These are phyloP conservation scores for Heterodera schachtii DNA, from an alignment of 1,140 invertebrate species.

Conservation along the genomic window DNA sequence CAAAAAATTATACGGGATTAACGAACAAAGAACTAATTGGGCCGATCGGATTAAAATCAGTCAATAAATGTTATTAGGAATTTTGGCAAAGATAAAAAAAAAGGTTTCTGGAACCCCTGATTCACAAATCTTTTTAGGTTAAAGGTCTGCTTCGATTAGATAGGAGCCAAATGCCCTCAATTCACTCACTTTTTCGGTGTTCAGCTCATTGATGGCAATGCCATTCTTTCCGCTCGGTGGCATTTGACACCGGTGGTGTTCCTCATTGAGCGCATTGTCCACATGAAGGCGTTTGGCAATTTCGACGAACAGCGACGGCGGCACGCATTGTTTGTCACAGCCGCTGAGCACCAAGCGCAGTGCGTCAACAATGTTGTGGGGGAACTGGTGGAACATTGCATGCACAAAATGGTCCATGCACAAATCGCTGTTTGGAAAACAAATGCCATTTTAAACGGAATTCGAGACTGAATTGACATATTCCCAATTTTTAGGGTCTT, in stretches of 20 bases:
- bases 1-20: too few species aligned
- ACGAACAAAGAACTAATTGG: too few species aligned
- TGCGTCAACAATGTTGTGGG: constrained; percentile 43
- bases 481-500: too few species aligned
- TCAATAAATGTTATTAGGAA: too few species aligned
- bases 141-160: too few species aligned
- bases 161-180: background rate
- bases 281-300: constrained; percentile 33
- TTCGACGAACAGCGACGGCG: constrained; percentile 31
- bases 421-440: background rate
- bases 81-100: too few species aligned
- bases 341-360: constrained; percentile 42
- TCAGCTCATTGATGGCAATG: background rate
- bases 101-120: too few species aligned
- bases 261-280: constrained; percentile 16
- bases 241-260: background rate
- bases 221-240: background rate
- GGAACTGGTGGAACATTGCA: constrained; percentile 50
- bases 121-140: too few species aligned
- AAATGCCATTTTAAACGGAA: too few species aligned
- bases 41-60: too few species aligned
- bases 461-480: too few species aligned
- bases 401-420: constrained; percentile 41
- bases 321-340: constrained; percentile 37
- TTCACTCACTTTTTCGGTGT: constrained; percentile 21